Base-by-base conservation (phyloP, 2,797 vertebrate genomes). In the Kryptolebias ocellatus region DNA sequence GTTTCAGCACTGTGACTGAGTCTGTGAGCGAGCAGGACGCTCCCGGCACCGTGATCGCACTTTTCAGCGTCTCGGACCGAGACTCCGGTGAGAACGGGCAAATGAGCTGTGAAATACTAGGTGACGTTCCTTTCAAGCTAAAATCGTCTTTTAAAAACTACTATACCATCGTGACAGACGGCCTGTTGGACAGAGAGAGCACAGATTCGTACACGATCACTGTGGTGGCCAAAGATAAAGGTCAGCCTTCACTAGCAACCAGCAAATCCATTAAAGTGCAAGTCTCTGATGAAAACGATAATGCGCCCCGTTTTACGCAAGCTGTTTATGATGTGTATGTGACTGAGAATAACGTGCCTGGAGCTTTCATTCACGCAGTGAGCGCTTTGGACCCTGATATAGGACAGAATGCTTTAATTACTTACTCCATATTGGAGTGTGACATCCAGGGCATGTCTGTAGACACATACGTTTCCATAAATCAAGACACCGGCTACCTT, bases 361-460 rank as follows among this genome's bases (percentile, higher is more conserved):
- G 98, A 2, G 98, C 98, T 61, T 99, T 98, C 86, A 99, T 99
- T 80, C 98, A 97, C 79, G 97, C 97, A 0, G 97, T 99, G 72
- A 99, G 95, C 79, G 97, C 98, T 45, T 84, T 94, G 50, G 97
- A 99, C 88, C 95, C 93, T 4, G 98, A 99, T 56, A 90, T 96
- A 64, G 97, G 96, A 53, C 95, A 94, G 81, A 98, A 99, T 80
- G 96, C 97, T 28, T 94, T 94, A 27, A 94, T 99, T 61, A 95
- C 95, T 71, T 99, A 98, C 90, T 95, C 96, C 86, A 98, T 99
- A 94, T 94, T 98, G 84, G 97, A 98, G 89, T 96, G 96, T 81
- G 96, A 98, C 80, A 99, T 99, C 81, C 96, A 98, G 92, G 97
- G 96, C 81, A 99, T 99, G 98, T 97, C 97, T 9, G 95, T 99